Conservation (phyloP, 2,113 vertebrate species). For the Rhinoderma darwinii region DNA sequence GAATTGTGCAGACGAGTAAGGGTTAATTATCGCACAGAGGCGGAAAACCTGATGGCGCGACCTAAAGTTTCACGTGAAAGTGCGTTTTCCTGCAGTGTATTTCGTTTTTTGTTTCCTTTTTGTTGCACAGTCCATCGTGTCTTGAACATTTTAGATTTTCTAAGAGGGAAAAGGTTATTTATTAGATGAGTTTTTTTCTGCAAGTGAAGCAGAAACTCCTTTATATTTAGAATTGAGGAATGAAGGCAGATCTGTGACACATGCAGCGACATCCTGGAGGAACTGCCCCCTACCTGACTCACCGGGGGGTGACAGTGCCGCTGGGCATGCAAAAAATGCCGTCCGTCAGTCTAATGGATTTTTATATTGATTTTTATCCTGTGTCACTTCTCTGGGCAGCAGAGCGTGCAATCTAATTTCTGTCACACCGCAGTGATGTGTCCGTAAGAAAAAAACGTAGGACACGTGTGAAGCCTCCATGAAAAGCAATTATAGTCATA, state of each 20-base stretch:
- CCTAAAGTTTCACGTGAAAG: neutral
- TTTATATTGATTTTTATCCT: neutral
- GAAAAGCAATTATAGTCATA: neutral
- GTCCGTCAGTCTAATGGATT: neutral
- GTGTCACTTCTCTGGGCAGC: neutral
- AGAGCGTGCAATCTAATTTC: neutral
- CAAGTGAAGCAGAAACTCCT: neutral
- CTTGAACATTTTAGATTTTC: neutral
- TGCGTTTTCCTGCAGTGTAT: neutral
- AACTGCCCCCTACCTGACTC: slow-evolving; percentile 7
- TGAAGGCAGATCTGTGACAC: neutral
- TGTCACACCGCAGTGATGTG: no score
- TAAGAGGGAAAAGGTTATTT: neutral
- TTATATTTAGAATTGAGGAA: neutral
- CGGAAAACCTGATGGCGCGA: neutral
- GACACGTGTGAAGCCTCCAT: neutral
- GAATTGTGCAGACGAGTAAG: neutral
- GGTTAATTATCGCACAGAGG: neutral
- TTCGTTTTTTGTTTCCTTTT: neutral
- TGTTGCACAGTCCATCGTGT: neutral
- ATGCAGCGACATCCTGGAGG: neutral
- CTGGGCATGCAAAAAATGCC: neutral
- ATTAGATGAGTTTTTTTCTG: neutral
- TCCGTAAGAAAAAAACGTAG: no score
- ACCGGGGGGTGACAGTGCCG: neutral